phyloP scores from a whole-genome alignment of 2,888 invertebrate species.

The Tiliacea citrago region DNA sequence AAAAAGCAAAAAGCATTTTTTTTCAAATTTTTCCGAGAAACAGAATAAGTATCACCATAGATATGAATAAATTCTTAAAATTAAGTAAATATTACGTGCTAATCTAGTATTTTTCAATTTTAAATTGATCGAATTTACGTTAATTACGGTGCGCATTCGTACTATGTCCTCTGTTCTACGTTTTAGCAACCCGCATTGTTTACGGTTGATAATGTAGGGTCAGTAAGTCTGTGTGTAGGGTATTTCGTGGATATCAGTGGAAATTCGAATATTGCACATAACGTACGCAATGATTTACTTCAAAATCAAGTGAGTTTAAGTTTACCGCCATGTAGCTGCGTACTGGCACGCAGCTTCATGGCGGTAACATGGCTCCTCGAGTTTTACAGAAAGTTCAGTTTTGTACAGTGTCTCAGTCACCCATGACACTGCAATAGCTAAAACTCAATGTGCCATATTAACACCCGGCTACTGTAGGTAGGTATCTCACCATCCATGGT shows the following conservation, averaged over 20 bases:
- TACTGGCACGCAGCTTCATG: not conserved
- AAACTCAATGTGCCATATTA: not conserved
- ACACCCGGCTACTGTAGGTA: not conserved
- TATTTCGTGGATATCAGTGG: no score
- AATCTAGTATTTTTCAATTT: no score
- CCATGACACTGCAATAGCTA: not conserved
- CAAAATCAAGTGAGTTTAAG: no score
- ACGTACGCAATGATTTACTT: no score
- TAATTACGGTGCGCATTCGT: not conserved
- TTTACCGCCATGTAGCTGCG: no score
- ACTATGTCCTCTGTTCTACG: not conserved
- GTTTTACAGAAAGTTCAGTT: not conserved
- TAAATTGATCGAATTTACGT: no score
- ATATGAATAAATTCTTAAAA: not conserved
- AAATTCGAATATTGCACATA: no score
- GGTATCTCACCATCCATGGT: conserved; percentile 93
- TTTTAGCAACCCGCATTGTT: no score
- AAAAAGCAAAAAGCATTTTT: not conserved
- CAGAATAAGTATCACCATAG: not conserved
- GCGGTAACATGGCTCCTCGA: not conserved
- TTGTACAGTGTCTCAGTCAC: not conserved
- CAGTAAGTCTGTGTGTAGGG: no score
- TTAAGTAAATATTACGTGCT: no score
- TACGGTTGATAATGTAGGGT: no score
- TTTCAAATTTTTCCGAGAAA: not conserved